phyloP scores from a whole-genome alignment of 1,140 invertebrate genomes.

The Hypsibius dujardini region DNA sequence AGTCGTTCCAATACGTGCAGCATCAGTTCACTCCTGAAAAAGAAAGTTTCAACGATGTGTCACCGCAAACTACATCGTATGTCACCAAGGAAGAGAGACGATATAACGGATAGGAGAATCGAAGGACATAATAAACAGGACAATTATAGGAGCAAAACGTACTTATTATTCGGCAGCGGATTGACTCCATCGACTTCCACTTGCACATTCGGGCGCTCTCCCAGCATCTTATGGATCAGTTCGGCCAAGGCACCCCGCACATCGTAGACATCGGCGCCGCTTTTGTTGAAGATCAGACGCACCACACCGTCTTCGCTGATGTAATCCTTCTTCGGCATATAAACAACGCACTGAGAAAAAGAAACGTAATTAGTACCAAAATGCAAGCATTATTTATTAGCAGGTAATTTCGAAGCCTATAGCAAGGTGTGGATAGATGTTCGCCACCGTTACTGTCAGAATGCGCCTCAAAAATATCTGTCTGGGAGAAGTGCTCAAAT shows the following conservation, averaged over 20 bases:
- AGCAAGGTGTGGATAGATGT: no score
- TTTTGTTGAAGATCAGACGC: conserved; percentile 8
- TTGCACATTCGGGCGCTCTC: conserved; percentile 8
- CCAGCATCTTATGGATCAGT: conserved; percentile 1
- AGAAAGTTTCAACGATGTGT: neutral
- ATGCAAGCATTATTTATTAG: neutral
- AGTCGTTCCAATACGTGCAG: conserved; percentile 4
- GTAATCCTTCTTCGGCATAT: conserved; percentile 7
- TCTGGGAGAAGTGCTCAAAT: no score
- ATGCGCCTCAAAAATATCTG: no score
- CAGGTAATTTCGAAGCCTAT: neutral
- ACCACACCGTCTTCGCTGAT: neutral
- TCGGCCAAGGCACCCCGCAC: neutral
- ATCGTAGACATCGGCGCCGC: neutral
- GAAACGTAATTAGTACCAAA: no score
- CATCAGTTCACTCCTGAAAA: conserved; percentile 6
- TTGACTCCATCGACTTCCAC: conserved; percentile 11
- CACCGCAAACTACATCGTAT: neutral
- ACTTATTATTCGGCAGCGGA: conserved; percentile 13
- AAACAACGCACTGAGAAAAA: conserved; percentile 13
- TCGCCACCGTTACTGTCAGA: no score
- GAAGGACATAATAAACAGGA: no score
- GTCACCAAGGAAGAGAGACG: no score
- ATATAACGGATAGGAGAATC: no score
- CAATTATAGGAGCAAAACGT: neutral